Conservation (phyloP, 2,888 invertebrate species). For the Homarus gammarus region DNA sequence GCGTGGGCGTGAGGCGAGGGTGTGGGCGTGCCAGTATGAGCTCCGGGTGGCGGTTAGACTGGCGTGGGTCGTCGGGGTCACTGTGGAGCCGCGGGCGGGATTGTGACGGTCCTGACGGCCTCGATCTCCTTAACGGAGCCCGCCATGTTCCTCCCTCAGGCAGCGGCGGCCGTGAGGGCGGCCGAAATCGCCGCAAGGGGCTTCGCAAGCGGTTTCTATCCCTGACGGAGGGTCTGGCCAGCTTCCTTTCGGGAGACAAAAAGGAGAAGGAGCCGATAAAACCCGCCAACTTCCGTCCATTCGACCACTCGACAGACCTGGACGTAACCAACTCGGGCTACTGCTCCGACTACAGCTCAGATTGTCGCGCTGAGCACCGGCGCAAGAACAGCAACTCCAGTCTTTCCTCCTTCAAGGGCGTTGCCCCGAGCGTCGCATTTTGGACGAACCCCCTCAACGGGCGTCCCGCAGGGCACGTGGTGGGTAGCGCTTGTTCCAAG, state of each 20-base stretch:
- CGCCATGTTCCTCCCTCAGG: conserved; percentile 44
- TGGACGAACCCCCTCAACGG: conserved; percentile 37
- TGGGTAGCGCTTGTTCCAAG: not conserved
- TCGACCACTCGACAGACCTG: conserved; percentile 46
- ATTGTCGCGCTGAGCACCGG: conserved; percentile 15
- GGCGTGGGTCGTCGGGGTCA: conserved; percentile 73
- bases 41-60: conserved; percentile 58
- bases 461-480: not conserved
- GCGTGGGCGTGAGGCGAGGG: not conserved
- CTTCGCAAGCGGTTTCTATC: conserved; percentile 71
- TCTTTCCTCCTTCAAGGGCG: conserved; percentile 30
- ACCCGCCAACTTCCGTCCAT: conserved; percentile 44
- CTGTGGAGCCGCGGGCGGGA: conserved; percentile 55
- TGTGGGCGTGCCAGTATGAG: conserved; percentile 24
- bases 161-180: not conserved
- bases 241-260: conserved; percentile 66
- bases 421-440: not conserved
- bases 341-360: conserved; percentile 57
- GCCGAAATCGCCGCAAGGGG: conserved; percentile 48
- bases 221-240: conserved; percentile 71
- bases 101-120: conserved; percentile 46
- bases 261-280: conserved; percentile 65
- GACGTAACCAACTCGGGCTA: conserved; percentile 52
- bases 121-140: conserved; percentile 65
- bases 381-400: conserved; percentile 48